Conservation (phyloP, 2,888 invertebrate species). For the Stomorhina lunata region DNA sequence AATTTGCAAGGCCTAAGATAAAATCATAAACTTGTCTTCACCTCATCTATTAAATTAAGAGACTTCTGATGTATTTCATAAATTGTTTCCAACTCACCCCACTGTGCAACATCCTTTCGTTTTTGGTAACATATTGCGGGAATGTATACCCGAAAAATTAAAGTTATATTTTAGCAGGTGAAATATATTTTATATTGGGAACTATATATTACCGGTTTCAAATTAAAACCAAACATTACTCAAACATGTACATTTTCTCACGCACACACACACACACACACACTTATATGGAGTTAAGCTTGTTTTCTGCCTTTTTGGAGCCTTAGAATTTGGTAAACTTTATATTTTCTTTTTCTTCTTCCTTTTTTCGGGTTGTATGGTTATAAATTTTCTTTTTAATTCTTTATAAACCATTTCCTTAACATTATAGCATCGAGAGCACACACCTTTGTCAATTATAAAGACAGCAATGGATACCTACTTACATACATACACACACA, state of each 20-base stretch:
- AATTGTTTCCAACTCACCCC: too few relatives aligned
- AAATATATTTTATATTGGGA: too few relatives aligned
- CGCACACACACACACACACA: neutral
- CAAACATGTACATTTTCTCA: neutral
- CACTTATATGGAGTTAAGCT: neutral
- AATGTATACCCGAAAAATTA: neutral
- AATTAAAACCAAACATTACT: neutral
- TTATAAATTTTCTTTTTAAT: constrained; percentile 4
- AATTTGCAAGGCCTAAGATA: too few relatives aligned
- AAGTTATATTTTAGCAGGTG: neutral
- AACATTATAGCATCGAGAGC: neutral
- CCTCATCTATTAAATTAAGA: too few relatives aligned
- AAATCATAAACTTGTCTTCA: too few relatives aligned
- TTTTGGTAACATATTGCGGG: neutral
- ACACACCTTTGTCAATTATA: neutral
- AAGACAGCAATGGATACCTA: neutral
- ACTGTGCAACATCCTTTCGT: too few relatives aligned
- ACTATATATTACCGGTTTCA: constrained; percentile 1
- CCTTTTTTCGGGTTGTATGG: neutral
- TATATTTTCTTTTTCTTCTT: too few relatives aligned
- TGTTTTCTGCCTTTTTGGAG: neutral
- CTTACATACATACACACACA: too few relatives aligned
- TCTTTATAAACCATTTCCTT: neutral
- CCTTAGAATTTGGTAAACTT: neutral
- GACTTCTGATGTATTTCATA: too few relatives aligned